Conservation (phyloP, 2,888 invertebrate genomes). For the Alsophila aescularia region DNA sequence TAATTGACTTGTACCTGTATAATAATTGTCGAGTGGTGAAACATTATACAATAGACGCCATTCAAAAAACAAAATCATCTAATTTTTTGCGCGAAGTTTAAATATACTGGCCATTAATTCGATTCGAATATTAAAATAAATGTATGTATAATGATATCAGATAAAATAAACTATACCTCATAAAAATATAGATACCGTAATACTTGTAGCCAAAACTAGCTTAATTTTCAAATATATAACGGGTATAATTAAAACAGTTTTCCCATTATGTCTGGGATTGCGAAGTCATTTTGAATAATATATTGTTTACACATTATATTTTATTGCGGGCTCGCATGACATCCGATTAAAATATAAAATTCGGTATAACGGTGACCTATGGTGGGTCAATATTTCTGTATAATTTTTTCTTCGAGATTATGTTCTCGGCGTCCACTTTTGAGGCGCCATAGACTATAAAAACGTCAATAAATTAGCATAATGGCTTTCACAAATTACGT, state of each 20-base stretch:
- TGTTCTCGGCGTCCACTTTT: conserved; percentile 41
- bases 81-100: too few species aligned
- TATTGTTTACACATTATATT: conserved; percentile 32
- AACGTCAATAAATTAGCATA: conserved; percentile 65
- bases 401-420: conserved; percentile 44
- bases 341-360: conserved; percentile 47
- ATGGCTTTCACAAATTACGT: conserved; percentile 59
- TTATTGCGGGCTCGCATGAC: conserved; percentile 37
- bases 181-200: not conserved
- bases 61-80: conserved; percentile 4
- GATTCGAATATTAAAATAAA: not conserved
- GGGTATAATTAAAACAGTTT: conserved; percentile 24
- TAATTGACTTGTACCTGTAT: too few species aligned
- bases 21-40: conserved; percentile 1
- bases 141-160: not conserved
- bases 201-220: not conserved
- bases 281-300: conserved; percentile 23
- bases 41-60: conserved; percentile 13
- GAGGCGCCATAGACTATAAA: conserved; percentile 48
- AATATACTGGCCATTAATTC: not conserved
- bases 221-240: conserved; percentile 11
- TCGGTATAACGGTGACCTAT: conserved; percentile 52
- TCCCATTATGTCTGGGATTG: conserved; percentile 25
- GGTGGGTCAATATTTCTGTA: conserved; percentile 51
- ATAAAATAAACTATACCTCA: not conserved